A percentile compares a stretch with the other conserved stretches of the same genome.
These are phyloP conservation scores for Staurois parvus DNA, from an alignment of 2,797 vertebrate genomes.

Conservation along the genomic window DNA sequence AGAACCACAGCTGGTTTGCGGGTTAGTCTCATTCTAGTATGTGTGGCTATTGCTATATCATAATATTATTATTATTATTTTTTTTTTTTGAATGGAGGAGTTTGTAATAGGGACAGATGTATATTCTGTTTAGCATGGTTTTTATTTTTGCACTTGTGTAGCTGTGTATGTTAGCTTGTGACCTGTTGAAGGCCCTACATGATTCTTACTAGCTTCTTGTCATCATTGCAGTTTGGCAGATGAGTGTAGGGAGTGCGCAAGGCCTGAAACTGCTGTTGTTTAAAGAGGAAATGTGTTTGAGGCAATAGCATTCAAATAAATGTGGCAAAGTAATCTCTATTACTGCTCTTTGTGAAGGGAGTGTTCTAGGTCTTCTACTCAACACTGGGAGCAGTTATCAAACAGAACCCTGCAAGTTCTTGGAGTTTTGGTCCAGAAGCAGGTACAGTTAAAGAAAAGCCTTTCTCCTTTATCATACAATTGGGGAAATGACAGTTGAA, in stretches of 20 bases:
- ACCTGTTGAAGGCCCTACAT: constrained; percentile 44
- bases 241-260: neutral
- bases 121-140: neutral
- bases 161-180: constrained; percentile 27
- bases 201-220: constrained; percentile 36
- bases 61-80: too few species aligned
- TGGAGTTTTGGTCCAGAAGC: too few species aligned
- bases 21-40: neutral
- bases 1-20: too few species aligned
- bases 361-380: too few species aligned
- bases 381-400: too few species aligned
- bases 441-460: too few species aligned
- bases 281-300: constrained; percentile 12
- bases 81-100: too few species aligned
- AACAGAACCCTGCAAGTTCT: too few species aligned
- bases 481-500: too few species aligned
- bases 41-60: neutral
- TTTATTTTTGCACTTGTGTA: constrained; percentile 5
- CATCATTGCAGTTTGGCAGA: constrained; percentile 35
- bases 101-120: neutral
- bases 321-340: neutral
- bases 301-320: constrained; percentile 33
- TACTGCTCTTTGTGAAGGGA: neutral
- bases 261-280: constrained; percentile 29
- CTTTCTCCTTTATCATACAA: too few species aligned